A percentile compares a stretch with the other conserved stretches of the same genome.
Conservation (phyloP, 2,888 invertebrate genomes). For the Corythucha ciliata region DNA sequence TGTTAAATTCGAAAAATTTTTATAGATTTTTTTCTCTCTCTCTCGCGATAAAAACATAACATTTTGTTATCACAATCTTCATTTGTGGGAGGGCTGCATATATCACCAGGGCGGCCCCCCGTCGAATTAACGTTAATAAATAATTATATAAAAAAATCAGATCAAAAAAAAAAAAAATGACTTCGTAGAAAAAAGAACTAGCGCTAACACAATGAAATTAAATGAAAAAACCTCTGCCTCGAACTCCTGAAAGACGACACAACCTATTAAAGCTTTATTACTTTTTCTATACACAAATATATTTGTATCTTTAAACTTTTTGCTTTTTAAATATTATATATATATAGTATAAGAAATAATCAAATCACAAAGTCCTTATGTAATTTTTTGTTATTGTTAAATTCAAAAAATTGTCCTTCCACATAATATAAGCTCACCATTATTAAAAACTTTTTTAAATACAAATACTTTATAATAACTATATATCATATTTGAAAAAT, state of each 20-base stretch:
- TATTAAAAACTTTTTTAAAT: conserved; percentile 24
- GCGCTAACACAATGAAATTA: too few species aligned
- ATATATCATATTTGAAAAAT: conserved; percentile 28
- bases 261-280: conserved; percentile 32
- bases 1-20: too few species aligned
- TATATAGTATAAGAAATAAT: conserved; percentile 28
- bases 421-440: conserved; percentile 30
- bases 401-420: conserved; percentile 29
- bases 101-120: too few species aligned
- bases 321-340: conserved; percentile 18
- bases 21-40: too few species aligned
- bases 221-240: too few species aligned
- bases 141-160: too few species aligned
- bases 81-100: too few species aligned
- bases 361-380: conserved; percentile 31
- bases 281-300: conserved; percentile 31
- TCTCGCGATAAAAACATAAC: too few species aligned
- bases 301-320: conserved; percentile 25
- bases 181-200: too few species aligned
- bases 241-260: conserved; percentile 35
- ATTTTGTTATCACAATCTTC: too few species aligned
- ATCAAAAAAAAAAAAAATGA: too few species aligned
- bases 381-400: conserved; percentile 25
- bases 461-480: conserved; percentile 25
- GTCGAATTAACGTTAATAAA: too few species aligned